Evolutionary conservation across 64 coral and sea anemone genomes (phyloP).

Genomic region (Montipora capricornis): DNA sequence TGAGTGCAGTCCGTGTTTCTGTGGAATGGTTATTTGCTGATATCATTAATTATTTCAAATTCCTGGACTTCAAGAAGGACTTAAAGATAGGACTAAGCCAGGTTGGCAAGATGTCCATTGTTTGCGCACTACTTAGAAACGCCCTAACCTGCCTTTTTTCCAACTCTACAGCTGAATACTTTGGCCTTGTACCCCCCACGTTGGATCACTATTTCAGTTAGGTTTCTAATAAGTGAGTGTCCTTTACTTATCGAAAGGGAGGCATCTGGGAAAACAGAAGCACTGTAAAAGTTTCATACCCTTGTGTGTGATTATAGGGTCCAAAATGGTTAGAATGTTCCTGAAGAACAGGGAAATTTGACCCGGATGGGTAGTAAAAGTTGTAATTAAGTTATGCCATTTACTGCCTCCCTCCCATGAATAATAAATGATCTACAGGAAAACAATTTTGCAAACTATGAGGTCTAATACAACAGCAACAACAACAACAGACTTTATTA

Average conservation of each 20-base stretch:
- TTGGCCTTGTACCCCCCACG: slow-evolving; percentile 72
- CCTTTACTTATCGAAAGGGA: slow-evolving; percentile 40
- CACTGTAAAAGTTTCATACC: slow-evolving; percentile 59
- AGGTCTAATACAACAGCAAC: slow-evolving; percentile 57
- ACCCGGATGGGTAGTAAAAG: slow-evolving; percentile 49
- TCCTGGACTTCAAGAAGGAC: no score
- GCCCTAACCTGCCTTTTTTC: slow-evolving; percentile 76
- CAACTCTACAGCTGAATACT: slow-evolving; percentile 82
- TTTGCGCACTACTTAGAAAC: slow-evolving; percentile 63
- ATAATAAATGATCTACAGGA: slow-evolving; percentile 40
- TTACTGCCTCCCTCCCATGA: slow-evolving; percentile 47
- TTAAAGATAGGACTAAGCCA: no score
- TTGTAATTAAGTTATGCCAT: slow-evolving; percentile 20
- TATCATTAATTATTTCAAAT: no score
- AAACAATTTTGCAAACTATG: slow-evolving; percentile 35
- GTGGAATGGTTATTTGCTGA: no score
- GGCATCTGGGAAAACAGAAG: slow-evolving; percentile 30
- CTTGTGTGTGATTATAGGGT: slow-evolving; percentile 18
- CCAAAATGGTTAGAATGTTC: slow-evolving; percentile 39
- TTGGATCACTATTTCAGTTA: slow-evolving; percentile 77
- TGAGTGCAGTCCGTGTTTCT: no score
- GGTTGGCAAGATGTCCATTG: no score
- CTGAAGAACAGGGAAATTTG: slow-evolving; percentile 52
- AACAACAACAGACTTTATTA: slow-evolving; percentile 3
- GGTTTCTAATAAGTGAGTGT: slow-evolving; percentile 68